Percentiles rank a stretch among this genome's conserved stretches.
Conservation (phyloP, 1,140 invertebrate genomes). For the Metopolophium dirhodum region DNA sequence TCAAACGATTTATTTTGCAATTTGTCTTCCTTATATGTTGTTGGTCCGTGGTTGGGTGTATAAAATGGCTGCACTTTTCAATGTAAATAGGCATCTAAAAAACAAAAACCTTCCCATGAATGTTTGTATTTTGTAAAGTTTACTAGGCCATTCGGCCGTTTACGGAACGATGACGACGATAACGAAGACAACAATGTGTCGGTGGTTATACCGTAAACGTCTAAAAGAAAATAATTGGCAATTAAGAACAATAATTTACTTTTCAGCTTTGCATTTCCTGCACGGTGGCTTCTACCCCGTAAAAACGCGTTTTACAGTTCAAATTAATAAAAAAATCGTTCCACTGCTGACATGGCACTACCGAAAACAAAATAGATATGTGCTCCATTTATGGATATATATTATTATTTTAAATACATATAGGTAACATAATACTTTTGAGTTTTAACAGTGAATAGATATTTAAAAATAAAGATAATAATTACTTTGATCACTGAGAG, state of each 20-base stretch:
- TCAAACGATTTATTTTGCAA: background rate
- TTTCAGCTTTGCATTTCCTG: background rate
- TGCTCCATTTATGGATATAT: background rate
- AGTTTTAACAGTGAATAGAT: background rate
- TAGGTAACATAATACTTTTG: background rate
- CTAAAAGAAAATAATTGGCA: conserved; percentile 21
- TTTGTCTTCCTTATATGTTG: background rate
- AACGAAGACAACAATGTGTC: background rate
- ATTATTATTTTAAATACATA: background rate
- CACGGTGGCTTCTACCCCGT: background rate
- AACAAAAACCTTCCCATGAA: background rate
- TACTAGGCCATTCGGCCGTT: background rate
- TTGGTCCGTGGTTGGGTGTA: background rate
- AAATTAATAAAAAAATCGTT: background rate
- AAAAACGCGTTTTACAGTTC: background rate
- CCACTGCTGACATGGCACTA: too few species aligned
- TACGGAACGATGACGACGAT: background rate
- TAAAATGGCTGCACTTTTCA: background rate
- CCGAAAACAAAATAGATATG: background rate
- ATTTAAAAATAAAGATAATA: background rate
- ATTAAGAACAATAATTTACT: conserved; percentile 7
- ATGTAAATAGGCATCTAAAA: background rate
- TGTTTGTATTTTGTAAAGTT: background rate
- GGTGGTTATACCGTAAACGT: background rate
- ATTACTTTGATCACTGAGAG: background rate